A percentile compares a stretch with the other conserved stretches of the same genome.
These are phyloP conservation scores for Ranitomeya imitator DNA, from an alignment of 2,113 vertebrate species.

Conservation along the genomic window DNA sequence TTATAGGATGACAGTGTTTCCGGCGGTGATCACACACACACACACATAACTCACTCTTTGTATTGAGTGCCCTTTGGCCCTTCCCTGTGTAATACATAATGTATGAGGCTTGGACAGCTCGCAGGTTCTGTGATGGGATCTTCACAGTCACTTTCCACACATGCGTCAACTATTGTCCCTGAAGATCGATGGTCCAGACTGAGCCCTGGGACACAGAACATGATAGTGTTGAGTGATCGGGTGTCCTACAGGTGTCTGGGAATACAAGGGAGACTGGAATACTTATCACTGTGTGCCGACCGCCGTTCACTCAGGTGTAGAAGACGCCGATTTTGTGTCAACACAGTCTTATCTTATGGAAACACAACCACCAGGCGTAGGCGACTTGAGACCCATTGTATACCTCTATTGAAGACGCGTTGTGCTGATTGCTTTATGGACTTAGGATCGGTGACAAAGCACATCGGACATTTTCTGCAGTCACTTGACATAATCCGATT, in stretches of 20 bases:
- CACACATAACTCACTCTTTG: neutral
- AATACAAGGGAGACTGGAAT: constrained; percentile 9
- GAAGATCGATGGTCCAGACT: constrained; percentile 40
- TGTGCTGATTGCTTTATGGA: neutral
- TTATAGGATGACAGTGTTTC: neutral
- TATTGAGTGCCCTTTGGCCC: constrained; percentile 2
- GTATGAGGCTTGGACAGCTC: neutral
- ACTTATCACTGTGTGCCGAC: neutral
- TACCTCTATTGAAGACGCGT: neutral
- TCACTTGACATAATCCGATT: neutral
- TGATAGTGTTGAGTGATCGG: constrained; percentile 34
- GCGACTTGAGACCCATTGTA: neutral
- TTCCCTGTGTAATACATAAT: neutral
- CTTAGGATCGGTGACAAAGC: neutral
- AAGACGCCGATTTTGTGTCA: constrained; percentile 23
- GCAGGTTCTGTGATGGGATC: neutral
- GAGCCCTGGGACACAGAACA: constrained; percentile 45
- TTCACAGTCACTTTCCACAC: constrained; percentile 46
- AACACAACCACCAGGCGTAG: constrained; percentile 5
- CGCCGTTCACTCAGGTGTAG: neutral
- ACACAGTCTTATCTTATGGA: constrained; percentile 5
- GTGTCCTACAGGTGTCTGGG: constrained; percentile 50
- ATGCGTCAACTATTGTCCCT: constrained; percentile 34
- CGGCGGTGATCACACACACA: neutral
- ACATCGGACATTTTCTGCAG: neutral